Evolutionary conservation across 2,113 vertebrate species (phyloP).

Genomic region (Pitta sordida): DNA sequence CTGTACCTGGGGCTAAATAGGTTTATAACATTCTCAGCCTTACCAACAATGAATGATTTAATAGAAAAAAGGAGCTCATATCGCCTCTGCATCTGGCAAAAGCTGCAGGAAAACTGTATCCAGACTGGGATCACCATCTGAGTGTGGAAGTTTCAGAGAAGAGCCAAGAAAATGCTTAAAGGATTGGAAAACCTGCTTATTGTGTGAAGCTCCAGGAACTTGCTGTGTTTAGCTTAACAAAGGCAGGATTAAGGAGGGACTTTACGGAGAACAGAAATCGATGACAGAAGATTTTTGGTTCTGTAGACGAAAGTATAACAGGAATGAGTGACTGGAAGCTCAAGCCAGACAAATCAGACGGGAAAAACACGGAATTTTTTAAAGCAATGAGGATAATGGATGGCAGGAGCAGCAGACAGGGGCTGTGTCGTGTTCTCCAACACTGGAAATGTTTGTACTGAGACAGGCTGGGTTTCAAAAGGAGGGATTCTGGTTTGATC

Average conservation of each 20-base stretch:
- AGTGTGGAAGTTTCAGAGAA: background rate
- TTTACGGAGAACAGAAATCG: background rate
- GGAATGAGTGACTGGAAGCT: background rate
- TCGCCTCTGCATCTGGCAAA: background rate
- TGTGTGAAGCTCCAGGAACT: background rate
- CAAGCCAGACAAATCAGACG: accelerated
- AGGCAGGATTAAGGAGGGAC: background rate
- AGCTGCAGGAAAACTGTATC: background rate
- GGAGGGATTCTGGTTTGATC: background rate
- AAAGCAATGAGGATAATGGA: background rate
- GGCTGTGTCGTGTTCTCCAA: background rate
- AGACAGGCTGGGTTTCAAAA: accelerated
- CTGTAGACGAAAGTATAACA: background rate
- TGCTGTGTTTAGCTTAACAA: background rate
- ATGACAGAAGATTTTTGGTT: background rate
- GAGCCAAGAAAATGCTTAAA: background rate
- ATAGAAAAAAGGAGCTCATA: background rate
- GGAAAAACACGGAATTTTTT: background rate
- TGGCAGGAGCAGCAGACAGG: background rate
- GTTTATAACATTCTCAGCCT: background rate
- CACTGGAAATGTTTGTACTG: accelerated
- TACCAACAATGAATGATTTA: accelerated
- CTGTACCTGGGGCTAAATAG: background rate
- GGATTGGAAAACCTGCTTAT: background rate
- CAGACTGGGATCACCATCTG: background rate